Evolutionary conservation across 2,797 vertebrate species (phyloP).

Genomic region (Sarcophilus harrisii): DNA sequence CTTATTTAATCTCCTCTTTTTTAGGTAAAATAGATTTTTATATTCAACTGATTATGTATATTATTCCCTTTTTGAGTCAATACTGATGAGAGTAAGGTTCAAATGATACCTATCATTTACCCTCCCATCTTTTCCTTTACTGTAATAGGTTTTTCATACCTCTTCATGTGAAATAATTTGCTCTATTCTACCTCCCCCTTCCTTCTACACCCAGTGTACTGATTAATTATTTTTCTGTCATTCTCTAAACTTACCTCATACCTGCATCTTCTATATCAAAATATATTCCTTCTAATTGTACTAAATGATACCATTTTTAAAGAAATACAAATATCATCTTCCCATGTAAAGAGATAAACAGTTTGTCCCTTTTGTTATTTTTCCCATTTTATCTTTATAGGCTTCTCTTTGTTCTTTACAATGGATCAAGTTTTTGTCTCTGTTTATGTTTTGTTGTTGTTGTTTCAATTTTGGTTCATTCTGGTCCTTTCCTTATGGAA

Average conservation of each 20-base stretch:
- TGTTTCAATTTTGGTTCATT: no score
- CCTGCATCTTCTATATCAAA: not conserved
- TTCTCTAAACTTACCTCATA: not conserved
- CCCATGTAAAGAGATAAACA: not conserved
- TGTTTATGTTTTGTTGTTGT: no score
- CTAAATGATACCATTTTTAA: not conserved
- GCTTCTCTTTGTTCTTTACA: not conserved
- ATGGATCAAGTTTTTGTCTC: not conserved
- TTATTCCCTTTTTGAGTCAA: not conserved
- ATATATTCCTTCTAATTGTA: not conserved
- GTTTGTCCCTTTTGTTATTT: not conserved
- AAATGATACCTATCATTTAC: not conserved
- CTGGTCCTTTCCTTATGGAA: no score
- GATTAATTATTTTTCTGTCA: not conserved
- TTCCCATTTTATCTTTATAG: not conserved
- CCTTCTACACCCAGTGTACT: not conserved
- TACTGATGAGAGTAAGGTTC: not conserved
- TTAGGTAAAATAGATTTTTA: not conserved
- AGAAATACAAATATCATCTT: not conserved
- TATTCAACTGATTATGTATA: not conserved
- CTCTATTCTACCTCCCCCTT: not conserved
- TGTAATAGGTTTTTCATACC: not conserved
- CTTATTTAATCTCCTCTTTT: not conserved
- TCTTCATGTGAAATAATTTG: not conserved
- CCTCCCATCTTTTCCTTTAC: not conserved